Conservation (phyloP, 2,888 invertebrate genomes). For the Idaea biselata region DNA sequence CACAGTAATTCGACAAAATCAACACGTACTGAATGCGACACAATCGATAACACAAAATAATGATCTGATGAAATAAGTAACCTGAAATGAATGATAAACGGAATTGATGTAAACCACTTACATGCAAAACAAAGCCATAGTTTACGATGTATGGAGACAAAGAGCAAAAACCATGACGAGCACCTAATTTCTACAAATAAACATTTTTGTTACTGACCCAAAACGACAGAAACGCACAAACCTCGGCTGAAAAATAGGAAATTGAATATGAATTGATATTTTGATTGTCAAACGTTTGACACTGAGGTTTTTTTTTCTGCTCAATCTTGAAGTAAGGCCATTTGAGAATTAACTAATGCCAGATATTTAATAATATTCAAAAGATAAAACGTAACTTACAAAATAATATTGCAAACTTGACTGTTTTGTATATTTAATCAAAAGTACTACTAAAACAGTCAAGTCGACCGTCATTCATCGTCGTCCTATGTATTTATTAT, state of each 20-base stretch:
- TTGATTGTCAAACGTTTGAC: neutral
- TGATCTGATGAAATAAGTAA: conserved; percentile 26
- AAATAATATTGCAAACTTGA: too few species aligned
- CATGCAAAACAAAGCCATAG: conserved; percentile 61
- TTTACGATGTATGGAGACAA: conserved; percentile 47
- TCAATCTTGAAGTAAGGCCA: too few species aligned
- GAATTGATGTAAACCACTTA: conserved; percentile 44
- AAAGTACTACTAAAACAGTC: too few species aligned
- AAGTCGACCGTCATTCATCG: too few species aligned
- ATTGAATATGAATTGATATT: neutral
- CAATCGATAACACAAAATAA: conserved; percentile 20
- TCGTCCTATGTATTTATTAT: too few species aligned
- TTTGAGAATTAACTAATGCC: too few species aligned
- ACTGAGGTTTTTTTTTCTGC: neutral
- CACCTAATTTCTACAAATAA: conserved; percentile 49
- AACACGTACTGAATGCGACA: conserved; percentile 23
- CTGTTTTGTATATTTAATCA: too few species aligned
- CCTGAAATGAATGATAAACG: conserved; percentile 32
- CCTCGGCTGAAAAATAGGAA: conserved; percentile 39
- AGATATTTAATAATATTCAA: too few species aligned
- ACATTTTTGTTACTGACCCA: conserved; percentile 63
- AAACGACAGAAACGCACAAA: conserved; percentile 32
- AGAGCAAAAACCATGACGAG: conserved; percentile 73
- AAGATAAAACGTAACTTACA: too few species aligned
- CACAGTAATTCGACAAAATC: conserved; percentile 11